These are phyloP conservation scores for Drosophila seguyi DNA, from an alignment of 1,140 invertebrate species.

Conservation along the genomic window DNA sequence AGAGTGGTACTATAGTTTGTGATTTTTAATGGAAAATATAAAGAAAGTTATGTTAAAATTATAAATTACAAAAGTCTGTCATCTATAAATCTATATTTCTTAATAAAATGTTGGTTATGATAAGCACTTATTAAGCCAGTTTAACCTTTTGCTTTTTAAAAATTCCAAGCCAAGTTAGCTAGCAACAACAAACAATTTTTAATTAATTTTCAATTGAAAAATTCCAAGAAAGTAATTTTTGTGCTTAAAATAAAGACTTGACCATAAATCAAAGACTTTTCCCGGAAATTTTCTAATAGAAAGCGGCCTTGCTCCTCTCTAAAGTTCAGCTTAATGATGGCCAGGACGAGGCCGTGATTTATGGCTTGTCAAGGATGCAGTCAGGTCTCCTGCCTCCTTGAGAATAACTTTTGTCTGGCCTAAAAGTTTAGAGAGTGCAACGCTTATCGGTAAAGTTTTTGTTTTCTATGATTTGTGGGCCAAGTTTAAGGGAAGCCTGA, in stretches of 20 bases:
- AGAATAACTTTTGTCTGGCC: constrained; percentile 25
- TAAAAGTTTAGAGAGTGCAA: constrained; percentile 36
- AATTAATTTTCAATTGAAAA: neutral
- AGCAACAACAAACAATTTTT: neutral
- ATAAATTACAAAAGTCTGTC: too few species aligned
- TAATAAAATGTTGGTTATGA: neutral
- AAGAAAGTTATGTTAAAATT: neutral
- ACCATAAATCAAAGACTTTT: constrained; percentile 24
- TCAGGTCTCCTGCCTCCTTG: neutral
- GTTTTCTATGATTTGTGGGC: constrained; percentile 38
- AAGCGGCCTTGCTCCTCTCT: too few species aligned
- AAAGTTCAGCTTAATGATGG: neutral
- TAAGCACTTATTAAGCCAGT: neutral
- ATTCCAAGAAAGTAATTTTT: constrained; percentile 7
- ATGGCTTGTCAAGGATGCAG: constrained; percentile 31
- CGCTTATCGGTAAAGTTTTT: constrained; percentile 38
- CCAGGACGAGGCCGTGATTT: constrained; percentile 15
- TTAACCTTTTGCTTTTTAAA: neutral
- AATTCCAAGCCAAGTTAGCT: neutral
- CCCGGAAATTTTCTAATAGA: too few species aligned
- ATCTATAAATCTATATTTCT: neutral
- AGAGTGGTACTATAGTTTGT: too few species aligned
- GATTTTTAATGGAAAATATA: neutral
- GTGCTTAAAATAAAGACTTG: neutral
- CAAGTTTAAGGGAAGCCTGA: constrained; percentile 33